Evolutionary conservation across 2,888 invertebrate genomes (phyloP).

Genomic region (Baccha elongata): DNA sequence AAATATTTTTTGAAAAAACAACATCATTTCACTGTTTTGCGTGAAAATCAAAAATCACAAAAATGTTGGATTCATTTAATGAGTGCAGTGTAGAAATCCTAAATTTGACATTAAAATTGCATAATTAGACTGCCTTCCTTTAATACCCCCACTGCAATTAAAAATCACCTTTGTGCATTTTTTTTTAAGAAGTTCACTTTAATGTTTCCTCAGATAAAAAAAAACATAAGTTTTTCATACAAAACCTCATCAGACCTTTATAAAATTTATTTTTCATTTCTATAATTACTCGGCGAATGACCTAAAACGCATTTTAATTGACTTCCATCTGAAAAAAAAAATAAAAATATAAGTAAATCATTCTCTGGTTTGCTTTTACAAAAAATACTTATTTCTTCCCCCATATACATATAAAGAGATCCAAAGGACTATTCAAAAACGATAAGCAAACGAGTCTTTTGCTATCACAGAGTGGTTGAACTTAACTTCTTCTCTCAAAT

Average conservation of each 20-base stretch:
- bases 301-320: constrained; percentile 74
- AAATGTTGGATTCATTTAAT: no score
- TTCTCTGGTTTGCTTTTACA: constrained; percentile 26
- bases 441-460: constrained; percentile 71
- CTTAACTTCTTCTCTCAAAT: constrained; percentile 52
- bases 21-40: no score
- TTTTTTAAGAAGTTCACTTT: no score
- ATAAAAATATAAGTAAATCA: not conserved
- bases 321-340: constrained; percentile 39
- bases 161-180: no score
- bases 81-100: no score
- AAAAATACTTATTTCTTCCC: constrained; percentile 5
- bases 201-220: no score
- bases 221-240: no score
- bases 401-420: constrained; percentile 54
- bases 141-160: no score
- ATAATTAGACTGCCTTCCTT: no score
- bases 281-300: constrained; percentile 52
- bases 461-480: constrained; percentile 54
- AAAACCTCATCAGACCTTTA: not conserved
- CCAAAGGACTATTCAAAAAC: constrained; percentile 46
- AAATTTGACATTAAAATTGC: no score
- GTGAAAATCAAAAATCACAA: no score
- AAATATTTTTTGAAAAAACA: no score
- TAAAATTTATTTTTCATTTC: not conserved